These are phyloP conservation scores for Thunnus albacares DNA, from an alignment of 2,797 vertebrate species.

Conservation along the genomic window DNA sequence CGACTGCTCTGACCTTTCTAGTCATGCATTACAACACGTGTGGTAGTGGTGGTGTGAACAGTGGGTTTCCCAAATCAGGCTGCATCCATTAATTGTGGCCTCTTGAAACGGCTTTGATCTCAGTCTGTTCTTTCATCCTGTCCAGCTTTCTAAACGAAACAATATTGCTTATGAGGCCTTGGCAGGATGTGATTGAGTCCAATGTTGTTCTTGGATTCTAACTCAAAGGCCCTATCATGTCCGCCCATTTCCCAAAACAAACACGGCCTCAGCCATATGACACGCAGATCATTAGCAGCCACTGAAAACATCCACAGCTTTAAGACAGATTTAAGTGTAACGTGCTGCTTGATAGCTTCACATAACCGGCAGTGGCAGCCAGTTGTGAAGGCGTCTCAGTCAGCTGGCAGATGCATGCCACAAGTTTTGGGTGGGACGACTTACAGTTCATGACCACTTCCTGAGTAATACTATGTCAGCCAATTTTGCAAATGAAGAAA, in stretches of 20 bases:
- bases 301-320: constrained; percentile 53
- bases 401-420: constrained; percentile 15
- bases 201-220: constrained; percentile 56
- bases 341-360: constrained; percentile 33
- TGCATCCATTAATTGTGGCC: constrained; percentile 11
- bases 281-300: constrained; percentile 55
- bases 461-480: background rate
- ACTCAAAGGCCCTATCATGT: constrained; percentile 59
- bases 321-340: constrained; percentile 52
- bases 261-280: constrained; percentile 48
- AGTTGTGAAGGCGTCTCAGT: constrained; percentile 1
- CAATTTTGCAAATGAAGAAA: background rate
- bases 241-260: constrained; percentile 50
- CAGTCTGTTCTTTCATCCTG: constrained; percentile 18
- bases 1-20: constrained; percentile 48
- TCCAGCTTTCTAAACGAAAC: constrained; percentile 44
- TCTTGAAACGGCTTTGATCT: constrained; percentile 40
- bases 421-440: constrained; percentile 9
- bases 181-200: constrained; percentile 56
- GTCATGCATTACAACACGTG: constrained; percentile 17
- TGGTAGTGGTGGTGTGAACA: background rate
- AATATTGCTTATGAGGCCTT: constrained; percentile 48
- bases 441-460: constrained; percentile 1
- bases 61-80: constrained; percentile 12
- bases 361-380: constrained; percentile 23